Percentiles rank a stretch among this genome's conserved stretches.
These are phyloP conservation scores for Mesaphorura yosii DNA, from an alignment of 1,140 invertebrate genomes.

Conservation along the genomic window DNA sequence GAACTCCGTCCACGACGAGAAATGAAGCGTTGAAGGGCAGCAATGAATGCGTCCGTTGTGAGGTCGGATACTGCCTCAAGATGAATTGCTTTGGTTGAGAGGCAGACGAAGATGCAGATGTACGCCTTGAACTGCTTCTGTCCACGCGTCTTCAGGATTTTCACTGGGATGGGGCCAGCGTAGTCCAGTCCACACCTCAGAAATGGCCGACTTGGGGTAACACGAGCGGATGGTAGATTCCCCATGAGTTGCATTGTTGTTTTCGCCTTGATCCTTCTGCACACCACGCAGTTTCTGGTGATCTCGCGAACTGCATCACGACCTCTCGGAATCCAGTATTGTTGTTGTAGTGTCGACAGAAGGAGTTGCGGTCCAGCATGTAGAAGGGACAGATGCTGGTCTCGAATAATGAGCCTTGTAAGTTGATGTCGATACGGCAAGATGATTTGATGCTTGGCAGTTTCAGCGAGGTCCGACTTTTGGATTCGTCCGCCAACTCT, in stretches of 20 bases:
- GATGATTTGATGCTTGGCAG: constrained; percentile 33
- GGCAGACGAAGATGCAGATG: constrained; percentile 38
- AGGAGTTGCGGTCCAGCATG: constrained; percentile 35
- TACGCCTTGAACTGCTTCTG: constrained; percentile 35
- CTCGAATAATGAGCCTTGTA: constrained; percentile 33
- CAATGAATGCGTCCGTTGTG: constrained; percentile 36
- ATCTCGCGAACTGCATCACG: constrained; percentile 16
- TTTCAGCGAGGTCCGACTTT: constrained; percentile 26
- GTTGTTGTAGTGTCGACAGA: constrained; percentile 12
- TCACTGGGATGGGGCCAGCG: constrained; percentile 37
- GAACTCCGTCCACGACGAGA: constrained; percentile 31
- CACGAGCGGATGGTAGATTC: constrained; percentile 31
- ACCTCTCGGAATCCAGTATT: constrained; percentile 30
- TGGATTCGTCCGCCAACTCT: constrained; percentile 37
- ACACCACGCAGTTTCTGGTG: constrained; percentile 24
- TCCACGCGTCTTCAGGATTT: constrained; percentile 16
- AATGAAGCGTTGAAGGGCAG: constrained; percentile 36
- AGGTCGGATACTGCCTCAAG: constrained; percentile 37
- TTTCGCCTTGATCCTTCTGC: constrained; percentile 15
- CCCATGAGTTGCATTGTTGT: constrained; percentile 33
- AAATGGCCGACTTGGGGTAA: constrained; percentile 33
- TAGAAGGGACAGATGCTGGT: constrained; percentile 33
- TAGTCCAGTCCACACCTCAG: constrained; percentile 36
- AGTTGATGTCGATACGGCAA: constrained; percentile 31
- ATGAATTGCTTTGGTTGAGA: constrained; percentile 38